Percentiles rank a stretch among this genome's conserved stretches.
Evolutionary conservation across 2,888 invertebrate species (phyloP).

Genomic region (Latheticus oryzae): DNA sequence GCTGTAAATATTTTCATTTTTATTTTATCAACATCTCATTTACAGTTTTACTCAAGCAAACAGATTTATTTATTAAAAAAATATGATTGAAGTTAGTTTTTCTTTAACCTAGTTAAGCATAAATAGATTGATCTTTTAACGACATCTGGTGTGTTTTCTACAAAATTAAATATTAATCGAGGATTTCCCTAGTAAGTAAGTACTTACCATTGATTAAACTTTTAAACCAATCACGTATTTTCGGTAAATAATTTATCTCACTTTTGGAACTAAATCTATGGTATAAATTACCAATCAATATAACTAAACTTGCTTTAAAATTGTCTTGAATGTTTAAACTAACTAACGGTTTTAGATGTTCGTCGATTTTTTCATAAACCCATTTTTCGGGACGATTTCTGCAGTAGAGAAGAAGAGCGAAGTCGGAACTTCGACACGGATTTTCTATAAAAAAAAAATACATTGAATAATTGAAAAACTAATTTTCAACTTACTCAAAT

Average conservation of each 20-base stretch:
- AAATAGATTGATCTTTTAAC: constrained; percentile 32
- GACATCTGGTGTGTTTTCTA: constrained; percentile 33
- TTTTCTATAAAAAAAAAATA: constrained; percentile 51
- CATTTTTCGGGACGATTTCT: constrained; percentile 63
- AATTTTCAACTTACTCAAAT: constrained; percentile 57
- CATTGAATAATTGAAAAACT: constrained; percentile 4
- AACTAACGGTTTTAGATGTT: constrained; percentile 54
- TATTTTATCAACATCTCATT: no score
- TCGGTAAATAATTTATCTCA: constrained; percentile 42
- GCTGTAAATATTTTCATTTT: constrained; percentile 12
- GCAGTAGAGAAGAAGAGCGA: constrained; percentile 60
- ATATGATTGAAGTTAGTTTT: constrained; percentile 2
- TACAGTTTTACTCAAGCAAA: no score
- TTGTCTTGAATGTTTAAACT: constrained; percentile 51
- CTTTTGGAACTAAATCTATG: constrained; percentile 44
- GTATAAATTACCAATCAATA: constrained; percentile 54
- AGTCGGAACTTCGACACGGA: constrained; percentile 50
- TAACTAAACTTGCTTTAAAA: constrained; percentile 54
- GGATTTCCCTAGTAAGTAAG: no score
- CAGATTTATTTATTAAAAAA: constrained; percentile 2
- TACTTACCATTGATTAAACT: constrained; percentile 51
- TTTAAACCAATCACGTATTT: constrained; percentile 49
- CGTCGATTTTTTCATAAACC: constrained; percentile 61
- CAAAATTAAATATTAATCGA: constrained; percentile 14
- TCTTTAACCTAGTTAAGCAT: constrained; percentile 46